These are phyloP conservation scores for Tupaia tana DNA, from an alignment of 2,113 vertebrate genomes.

Conservation along the genomic window DNA sequence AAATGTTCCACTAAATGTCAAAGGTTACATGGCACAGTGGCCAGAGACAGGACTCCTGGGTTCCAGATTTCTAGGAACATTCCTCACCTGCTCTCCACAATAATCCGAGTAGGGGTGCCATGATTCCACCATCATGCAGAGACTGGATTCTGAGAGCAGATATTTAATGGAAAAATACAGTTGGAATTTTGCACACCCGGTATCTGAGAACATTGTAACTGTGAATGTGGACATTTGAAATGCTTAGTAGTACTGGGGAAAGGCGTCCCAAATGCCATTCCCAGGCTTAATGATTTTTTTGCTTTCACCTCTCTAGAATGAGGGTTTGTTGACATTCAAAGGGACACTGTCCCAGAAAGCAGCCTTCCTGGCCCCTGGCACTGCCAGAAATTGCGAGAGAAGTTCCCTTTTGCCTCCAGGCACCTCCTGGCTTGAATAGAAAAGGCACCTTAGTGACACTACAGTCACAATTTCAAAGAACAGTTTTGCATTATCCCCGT, in stretches of 20 bases:
- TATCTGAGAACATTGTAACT: not conserved
- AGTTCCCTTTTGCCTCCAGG: not conserved
- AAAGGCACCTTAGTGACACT: not conserved
- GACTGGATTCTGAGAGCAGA: not conserved
- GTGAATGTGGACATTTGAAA: not conserved
- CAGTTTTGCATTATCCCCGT: not conserved
- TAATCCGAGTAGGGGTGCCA: accelerated
- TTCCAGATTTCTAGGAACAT: not conserved
- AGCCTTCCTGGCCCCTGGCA: not conserved
- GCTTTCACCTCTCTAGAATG: not conserved
- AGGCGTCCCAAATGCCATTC: not conserved
- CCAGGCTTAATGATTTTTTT: not conserved
- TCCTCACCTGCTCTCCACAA: not conserved
- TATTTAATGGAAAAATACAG: not conserved
- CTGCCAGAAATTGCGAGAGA: not conserved
- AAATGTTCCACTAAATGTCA: not conserved
- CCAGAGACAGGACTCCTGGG: not conserved
- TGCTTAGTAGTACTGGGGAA: not conserved
- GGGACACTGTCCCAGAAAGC: not conserved
- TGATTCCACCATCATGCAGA: not conserved
- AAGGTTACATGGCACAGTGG: not conserved
- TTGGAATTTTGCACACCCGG: not conserved
- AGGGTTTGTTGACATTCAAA: not conserved
- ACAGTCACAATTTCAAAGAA: not conserved
- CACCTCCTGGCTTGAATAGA: not conserved